Base-by-base conservation (phyloP, 2,797 vertebrate genomes). In the Alauda arvensis region DNA sequence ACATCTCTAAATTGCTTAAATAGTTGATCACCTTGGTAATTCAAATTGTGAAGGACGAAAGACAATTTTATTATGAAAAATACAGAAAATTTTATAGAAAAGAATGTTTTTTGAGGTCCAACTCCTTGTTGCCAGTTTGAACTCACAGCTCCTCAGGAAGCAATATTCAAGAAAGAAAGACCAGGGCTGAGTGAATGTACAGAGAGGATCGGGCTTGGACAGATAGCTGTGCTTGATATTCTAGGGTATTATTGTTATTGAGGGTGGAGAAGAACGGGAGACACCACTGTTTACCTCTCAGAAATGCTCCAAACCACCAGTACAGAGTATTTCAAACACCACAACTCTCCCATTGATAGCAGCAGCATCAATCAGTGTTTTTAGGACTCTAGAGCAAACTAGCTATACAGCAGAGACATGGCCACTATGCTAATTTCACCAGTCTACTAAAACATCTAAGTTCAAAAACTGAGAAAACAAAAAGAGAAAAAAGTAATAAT, bases 161-260 rank as follows among this genome's bases (percentile, higher is more conserved):
- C 12, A 70, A 21, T 29, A 59, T 33, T 18, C 14, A 63, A 40
- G 25, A 23, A 68, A 21, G 18, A 71, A 24, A 52, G 18, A 83
- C 8, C 3, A 45, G 31, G 51, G 24, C 11, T 60, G 14, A 37
- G 3, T 7, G 28, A 85, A 89, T 51, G 9, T 18, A n/a, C 18
- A 20, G 31, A 5, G 3, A 63, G 25, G 19, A 67, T 37, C 0
- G 0, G 5, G 7, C 33, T 59, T 37, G 6, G 19, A 29, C 16
- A 69, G 17, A 23, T 16, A 68, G 4, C 14, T 76, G 6, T 34
- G 11, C 14, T 61, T 61, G 34, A 12, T 25, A 9, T 77, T 79
- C 49, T 72, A 52, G 8, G 5, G 14, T 69, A 79, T 28, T 65
- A 33, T n/a, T 89, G 68, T 31, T 57, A 10, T 39, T 46, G 28